Percentiles rank a stretch among this genome's conserved stretches.
These are phyloP conservation scores for Hirtodrosophila duncani DNA, from an alignment of 2,888 invertebrate genomes.

Conservation along the genomic window DNA sequence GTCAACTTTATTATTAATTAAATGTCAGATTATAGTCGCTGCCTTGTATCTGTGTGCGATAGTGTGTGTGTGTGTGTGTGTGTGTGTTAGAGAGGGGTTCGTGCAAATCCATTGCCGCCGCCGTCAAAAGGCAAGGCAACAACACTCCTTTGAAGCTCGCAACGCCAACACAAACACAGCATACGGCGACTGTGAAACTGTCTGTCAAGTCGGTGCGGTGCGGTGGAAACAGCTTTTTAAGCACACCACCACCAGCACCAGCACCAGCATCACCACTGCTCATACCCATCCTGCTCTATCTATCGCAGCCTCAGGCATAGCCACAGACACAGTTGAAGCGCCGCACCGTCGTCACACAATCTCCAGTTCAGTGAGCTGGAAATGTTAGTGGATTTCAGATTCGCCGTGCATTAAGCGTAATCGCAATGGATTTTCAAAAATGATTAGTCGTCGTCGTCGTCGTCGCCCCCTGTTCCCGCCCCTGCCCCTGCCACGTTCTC, in stretches of 20 bases:
- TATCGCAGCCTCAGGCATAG: no score
- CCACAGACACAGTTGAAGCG: constrained; percentile 5
- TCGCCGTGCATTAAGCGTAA: constrained; percentile 52
- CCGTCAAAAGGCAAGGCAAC: constrained; percentile 57
- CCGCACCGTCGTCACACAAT: constrained; percentile 8
- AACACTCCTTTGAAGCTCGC: constrained; percentile 62
- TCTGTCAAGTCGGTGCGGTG: no score
- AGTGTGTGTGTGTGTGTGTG: not conserved
- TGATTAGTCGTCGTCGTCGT: constrained; percentile 42
- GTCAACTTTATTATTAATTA: constrained; percentile 76
- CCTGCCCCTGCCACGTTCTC: constrained; percentile 15
- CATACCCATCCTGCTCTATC: no score
- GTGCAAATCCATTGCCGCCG: constrained; percentile 53
- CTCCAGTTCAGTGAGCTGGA: constrained; percentile 57
- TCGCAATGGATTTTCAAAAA: constrained; percentile 54
- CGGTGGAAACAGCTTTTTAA: no score
- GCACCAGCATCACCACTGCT: no score
- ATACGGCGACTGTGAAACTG: no score
- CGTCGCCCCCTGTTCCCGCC: no score
- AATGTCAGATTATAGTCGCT: constrained; percentile 73
- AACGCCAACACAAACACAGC: constrained; percentile 19
- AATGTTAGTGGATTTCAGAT: constrained; percentile 49
- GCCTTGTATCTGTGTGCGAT: constrained; percentile 15
- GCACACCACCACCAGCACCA: no score
- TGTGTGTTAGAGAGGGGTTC: constrained; percentile 14